Evolutionary conservation across 2,888 invertebrate genomes (phyloP).

Genomic region (Pandemis cinnamomeana): DNA sequence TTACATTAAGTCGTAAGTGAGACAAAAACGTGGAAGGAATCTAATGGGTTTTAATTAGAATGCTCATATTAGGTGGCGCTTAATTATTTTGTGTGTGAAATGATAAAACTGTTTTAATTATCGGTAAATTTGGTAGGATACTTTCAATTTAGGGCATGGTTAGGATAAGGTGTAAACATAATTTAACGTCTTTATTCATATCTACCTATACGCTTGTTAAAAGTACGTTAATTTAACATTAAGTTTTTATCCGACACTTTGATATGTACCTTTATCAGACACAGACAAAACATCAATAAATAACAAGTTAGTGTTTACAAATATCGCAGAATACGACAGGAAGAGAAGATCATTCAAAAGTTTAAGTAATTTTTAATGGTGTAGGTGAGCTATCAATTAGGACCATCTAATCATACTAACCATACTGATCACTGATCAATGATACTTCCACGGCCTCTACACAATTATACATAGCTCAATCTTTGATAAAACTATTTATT

Average conservation of each 20-base stretch:
- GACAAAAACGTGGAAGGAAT: constrained; percentile 35
- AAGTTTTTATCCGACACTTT: no score
- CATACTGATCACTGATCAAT: neutral
- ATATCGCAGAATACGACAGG: neutral
- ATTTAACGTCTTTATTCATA: no score
- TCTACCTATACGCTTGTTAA: no score
- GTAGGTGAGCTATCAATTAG: neutral
- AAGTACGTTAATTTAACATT: no score
- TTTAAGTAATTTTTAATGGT: neutral
- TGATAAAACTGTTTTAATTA: neutral
- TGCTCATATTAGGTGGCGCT: constrained; percentile 1
- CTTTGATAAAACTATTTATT: neutral
- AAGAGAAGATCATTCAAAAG: neutral
- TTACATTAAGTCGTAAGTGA: constrained; percentile 25
- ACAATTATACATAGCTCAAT: neutral
- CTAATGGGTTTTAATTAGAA: constrained; percentile 19
- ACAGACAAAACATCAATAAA: no score
- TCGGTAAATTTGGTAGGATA: neutral
- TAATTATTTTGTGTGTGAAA: neutral
- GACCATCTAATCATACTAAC: no score
- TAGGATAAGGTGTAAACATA: neutral
- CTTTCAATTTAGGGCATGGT: neutral
- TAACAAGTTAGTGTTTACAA: no score
- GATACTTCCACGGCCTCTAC: neutral
- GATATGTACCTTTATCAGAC: no score